These are phyloP conservation scores for Bothrops jararaca DNA, from an alignment of 2,113 vertebrate species.

Conservation along the genomic window DNA sequence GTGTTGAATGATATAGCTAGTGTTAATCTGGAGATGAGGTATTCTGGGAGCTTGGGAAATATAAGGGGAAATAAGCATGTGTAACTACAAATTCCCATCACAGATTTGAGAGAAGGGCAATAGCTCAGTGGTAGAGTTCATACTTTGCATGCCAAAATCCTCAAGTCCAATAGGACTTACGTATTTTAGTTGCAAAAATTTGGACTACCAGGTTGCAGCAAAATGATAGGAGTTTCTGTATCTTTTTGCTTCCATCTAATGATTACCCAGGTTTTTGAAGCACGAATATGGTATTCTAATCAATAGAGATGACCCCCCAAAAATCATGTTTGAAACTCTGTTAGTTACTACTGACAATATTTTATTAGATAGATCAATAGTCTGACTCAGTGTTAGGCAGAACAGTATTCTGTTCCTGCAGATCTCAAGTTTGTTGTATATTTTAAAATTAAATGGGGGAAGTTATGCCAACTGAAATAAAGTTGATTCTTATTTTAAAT, in stretches of 20 bases:
- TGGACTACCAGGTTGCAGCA: not conserved
- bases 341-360: not conserved
- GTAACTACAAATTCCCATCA: too few species aligned
- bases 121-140: not conserved
- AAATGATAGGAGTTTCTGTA: not conserved
- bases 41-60: not conserved
- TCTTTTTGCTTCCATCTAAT: not conserved
- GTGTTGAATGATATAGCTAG: not conserved
- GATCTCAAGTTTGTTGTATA: not conserved
- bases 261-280: not conserved
- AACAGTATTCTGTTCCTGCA: not conserved
- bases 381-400: not conserved
- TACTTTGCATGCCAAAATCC: not conserved
- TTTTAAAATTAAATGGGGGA: not conserved
- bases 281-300: not conserved
- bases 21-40: not conserved
- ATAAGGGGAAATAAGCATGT: not conserved
- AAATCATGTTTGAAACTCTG: not conserved
- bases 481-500: not conserved
- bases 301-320: not conserved
- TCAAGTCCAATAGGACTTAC: not conserved
- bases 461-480: not conserved
- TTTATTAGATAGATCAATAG: not conserved
- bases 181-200: not conserved
- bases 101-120: not conserved